These are phyloP conservation scores for Arizona elegans DNA, from an alignment of 2,113 vertebrate genomes.

Conservation along the genomic window DNA sequence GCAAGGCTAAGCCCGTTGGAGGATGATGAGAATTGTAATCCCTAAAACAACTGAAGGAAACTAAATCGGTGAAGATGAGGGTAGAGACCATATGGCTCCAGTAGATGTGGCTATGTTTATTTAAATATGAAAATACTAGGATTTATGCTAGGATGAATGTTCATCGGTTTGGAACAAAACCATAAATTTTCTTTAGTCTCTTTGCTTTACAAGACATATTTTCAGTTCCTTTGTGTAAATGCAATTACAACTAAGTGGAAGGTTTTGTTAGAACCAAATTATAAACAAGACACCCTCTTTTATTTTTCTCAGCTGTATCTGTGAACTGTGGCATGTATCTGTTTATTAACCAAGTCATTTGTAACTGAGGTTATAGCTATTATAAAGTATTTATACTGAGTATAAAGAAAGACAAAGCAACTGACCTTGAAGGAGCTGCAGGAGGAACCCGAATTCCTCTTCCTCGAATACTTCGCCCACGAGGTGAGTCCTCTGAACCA, in stretches of 20 bases:
- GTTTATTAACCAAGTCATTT: background rate
- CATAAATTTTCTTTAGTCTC: background rate
- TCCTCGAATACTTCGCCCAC: conserved; percentile 81
- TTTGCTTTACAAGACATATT: background rate
- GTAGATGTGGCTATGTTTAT: background rate
- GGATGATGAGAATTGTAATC: background rate
- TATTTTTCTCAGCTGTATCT: background rate
- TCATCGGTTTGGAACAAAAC: background rate
- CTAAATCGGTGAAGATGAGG: background rate
- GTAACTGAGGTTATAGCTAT: background rate
- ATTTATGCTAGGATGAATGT: background rate
- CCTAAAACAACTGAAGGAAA: background rate
- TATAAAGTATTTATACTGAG: background rate
- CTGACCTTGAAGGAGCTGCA: conserved; percentile 80
- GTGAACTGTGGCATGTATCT: background rate
- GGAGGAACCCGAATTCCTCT: conserved; percentile 79
- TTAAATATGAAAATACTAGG: background rate
- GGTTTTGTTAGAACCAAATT: background rate
- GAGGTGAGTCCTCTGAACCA: conserved; percentile 88
- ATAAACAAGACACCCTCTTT: background rate
- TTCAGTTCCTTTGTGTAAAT: background rate
- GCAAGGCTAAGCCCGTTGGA: background rate
- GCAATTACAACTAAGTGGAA: background rate
- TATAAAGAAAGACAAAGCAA: conserved; percentile 1
- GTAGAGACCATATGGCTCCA: background rate